These are phyloP conservation scores for Agrotis ipsilon DNA, from an alignment of 2,888 invertebrate species.

Conservation along the genomic window DNA sequence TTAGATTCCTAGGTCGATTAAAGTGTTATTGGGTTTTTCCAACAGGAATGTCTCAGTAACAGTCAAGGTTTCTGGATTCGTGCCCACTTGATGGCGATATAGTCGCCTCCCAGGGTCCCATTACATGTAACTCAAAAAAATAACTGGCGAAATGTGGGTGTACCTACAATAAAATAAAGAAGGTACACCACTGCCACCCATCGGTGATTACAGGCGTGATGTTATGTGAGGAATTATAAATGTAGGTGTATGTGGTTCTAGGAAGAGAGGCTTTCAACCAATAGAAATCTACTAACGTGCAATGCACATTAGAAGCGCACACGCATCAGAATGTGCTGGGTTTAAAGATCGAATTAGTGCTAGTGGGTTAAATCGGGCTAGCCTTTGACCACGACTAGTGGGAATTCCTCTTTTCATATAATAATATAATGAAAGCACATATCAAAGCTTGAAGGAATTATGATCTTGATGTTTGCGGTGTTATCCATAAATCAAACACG, in stretches of 20 bases:
- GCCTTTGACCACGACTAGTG: conserved; percentile 31
- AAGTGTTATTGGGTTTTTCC: too few relatives aligned
- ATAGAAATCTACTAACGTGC: background rate
- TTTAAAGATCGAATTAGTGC: conserved; percentile 48
- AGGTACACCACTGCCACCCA: too few relatives aligned
- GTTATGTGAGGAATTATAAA: conserved; percentile 7
- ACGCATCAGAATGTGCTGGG: conserved; percentile 21
- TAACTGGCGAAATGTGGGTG: too few relatives aligned
- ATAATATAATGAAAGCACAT: background rate
- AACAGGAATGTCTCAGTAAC: too few relatives aligned
- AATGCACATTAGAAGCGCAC: background rate
- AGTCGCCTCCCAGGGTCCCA: too few relatives aligned
- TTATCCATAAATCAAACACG: background rate
- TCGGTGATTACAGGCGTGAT: too few relatives aligned
- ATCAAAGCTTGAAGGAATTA: background rate
- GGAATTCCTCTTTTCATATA: conserved; percentile 23
- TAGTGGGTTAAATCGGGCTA: conserved; percentile 40
- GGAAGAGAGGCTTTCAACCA: conserved; percentile 6
- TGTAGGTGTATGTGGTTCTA: conserved; percentile 18
- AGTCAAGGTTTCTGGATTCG: too few relatives aligned
- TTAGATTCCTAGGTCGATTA: too few relatives aligned
- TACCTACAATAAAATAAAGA: too few relatives aligned
- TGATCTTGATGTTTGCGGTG: background rate
- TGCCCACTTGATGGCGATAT: too few relatives aligned
- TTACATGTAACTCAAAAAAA: too few relatives aligned